Conservation (phyloP, 1,140 invertebrate species). For the Drosophila paulistorum region DNA sequence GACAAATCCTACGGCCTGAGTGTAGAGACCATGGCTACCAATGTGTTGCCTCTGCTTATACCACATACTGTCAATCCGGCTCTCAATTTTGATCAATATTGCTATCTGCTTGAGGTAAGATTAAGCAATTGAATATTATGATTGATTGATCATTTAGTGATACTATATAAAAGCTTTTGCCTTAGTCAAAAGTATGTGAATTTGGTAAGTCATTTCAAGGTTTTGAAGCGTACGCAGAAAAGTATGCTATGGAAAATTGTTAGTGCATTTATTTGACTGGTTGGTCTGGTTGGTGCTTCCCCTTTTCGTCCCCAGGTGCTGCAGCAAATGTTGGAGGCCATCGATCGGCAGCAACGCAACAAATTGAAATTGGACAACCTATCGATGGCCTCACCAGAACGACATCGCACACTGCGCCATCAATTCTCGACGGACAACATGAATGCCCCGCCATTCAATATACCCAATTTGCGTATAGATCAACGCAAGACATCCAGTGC, state of each 20-base stretch:
- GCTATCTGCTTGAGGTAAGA: conserved; percentile 89
- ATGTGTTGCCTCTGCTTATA: conserved; percentile 95
- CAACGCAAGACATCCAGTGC: conserved; percentile 93
- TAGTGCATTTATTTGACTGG: conserved; percentile 4
- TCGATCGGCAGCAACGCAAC: conserved; percentile 93
- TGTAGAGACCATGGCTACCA: conserved; percentile 95
- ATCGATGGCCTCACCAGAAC: conserved; percentile 89
- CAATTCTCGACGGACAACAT: conserved; percentile 94
- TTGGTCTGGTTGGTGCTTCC: background rate
- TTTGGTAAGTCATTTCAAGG: too few relatives aligned
- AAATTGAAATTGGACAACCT: conserved; percentile 92
- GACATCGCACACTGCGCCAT: conserved; percentile 90
- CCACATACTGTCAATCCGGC: conserved; percentile 96
- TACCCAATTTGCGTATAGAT: conserved; percentile 92
- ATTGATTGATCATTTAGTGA: background rate
- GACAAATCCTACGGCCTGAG: conserved; percentile 96
- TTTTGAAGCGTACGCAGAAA: background rate
- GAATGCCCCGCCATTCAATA: conserved; percentile 92
- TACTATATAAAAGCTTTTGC: too few relatives aligned
- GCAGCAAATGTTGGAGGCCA: conserved; percentile 96
- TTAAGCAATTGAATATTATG: background rate
- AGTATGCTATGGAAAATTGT: background rate
- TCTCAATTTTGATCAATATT: conserved; percentile 95
- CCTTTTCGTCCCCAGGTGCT: conserved; percentile 85
- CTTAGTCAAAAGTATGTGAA: too few relatives aligned